Evolutionary conservation across 2,797 vertebrate genomes (phyloP).

Genomic region (Lindbergichthys nudifrons): DNA sequence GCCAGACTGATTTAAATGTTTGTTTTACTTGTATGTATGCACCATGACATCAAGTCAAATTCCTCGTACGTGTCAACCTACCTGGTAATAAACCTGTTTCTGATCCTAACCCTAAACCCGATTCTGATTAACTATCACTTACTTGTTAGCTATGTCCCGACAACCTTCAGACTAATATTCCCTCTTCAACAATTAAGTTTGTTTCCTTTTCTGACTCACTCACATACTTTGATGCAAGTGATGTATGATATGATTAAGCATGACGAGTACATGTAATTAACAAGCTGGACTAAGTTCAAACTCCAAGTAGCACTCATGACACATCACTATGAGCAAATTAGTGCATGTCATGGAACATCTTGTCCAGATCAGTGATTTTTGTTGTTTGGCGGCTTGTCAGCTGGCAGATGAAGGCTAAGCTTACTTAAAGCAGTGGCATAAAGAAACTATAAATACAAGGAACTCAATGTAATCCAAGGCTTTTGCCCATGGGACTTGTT

Average conservation of each 20-base stretch:
- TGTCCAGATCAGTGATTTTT: constrained; percentile 42
- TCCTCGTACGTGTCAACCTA: no score
- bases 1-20: no score
- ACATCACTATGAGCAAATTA: constrained; percentile 34
- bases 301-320: constrained; percentile 35
- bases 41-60: no score
- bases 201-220: constrained; percentile 1
- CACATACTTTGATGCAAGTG: constrained; percentile 8
- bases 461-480: constrained; percentile 11
- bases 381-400: constrained; percentile 49
- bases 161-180: not conserved
- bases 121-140: not conserved
- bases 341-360: constrained; percentile 42
- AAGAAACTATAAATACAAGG: not conserved
- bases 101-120: no score
- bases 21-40: no score
- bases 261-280: constrained; percentile 36
- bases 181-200: not conserved
- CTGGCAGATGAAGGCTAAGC: constrained; percentile 33
- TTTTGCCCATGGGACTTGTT: constrained; percentile 7
- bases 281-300: constrained; percentile 39
- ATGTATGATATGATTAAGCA: constrained; percentile 38
- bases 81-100: no score
- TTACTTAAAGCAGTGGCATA: constrained; percentile 26
- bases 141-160: not conserved